phyloP scores from a whole-genome alignment of 2,113 vertebrate species.

The Petrocephalus microphthalmus region DNA sequence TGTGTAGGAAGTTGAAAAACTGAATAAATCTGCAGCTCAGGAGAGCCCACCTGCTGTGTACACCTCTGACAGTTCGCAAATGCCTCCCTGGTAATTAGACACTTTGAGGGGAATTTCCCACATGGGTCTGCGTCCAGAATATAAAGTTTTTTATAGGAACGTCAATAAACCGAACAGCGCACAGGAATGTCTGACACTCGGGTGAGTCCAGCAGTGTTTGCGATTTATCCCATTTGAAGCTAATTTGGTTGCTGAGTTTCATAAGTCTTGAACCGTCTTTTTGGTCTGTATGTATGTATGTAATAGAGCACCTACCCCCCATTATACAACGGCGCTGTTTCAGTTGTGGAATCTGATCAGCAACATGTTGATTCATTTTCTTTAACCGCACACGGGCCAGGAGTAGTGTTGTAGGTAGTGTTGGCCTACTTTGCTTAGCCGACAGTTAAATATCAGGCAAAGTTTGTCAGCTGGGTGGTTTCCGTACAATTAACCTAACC shows the following conservation, averaged over 20 bases:
- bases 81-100: slow-evolving; percentile 32
- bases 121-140: slow-evolving; percentile 21
- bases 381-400: too few species aligned
- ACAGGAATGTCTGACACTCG: background rate
- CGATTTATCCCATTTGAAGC: background rate
- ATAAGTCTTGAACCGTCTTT: background rate
- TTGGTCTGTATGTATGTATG: background rate
- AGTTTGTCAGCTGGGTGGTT: background rate
- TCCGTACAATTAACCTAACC: background rate
- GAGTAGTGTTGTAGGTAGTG: background rate
- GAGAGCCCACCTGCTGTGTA: background rate
- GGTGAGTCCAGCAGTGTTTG: slow-evolving; percentile 22
- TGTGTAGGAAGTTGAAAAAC: slow-evolving; percentile 11
- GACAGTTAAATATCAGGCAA: background rate
- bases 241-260: background rate
- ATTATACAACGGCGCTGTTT: background rate
- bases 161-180: background rate
- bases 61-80: background rate
- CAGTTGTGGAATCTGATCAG: background rate
- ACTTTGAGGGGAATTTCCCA: slow-evolving; percentile 33
- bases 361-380: background rate
- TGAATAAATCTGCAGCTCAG: background rate
- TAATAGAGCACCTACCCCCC: background rate
- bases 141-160: background rate
- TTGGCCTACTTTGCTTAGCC: background rate